Base-by-base conservation (phyloP, 2,888 invertebrate species). In the Pachliopta kotzebuea region DNA sequence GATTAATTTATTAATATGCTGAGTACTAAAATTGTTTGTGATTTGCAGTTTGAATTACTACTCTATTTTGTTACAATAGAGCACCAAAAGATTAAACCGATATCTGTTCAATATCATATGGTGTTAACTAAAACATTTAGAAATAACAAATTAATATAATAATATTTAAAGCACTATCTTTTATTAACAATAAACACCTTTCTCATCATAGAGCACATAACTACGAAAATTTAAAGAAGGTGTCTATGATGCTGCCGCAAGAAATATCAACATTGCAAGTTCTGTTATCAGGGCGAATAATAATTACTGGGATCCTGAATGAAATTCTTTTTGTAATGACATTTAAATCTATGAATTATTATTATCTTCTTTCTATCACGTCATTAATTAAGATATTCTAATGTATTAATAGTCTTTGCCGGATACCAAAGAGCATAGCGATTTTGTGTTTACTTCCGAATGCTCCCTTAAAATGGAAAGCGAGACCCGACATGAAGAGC, bases 221-320 rank as follows among this genome's bases (percentile, higher is more conserved):
- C 64, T 29, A 17, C 7, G 70, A 67, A 4, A 71, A 73, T 60
- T 72, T 76, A 21, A 73, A 78, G 17, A 74, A 72, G 49, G 56
- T 71, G 56, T 79, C 80, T 0, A 11, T 71, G 42, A 79, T 78
- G 55, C 57, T 61, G 0, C 77, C 78, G 0, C 67, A 67, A 56
- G 87, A 87, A 63, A 75, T 75, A 52, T 84, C 86, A 2, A 85
- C 86, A 0, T 73, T 91, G 29, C 90, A 90, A 75, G 83, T 88
- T 20, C 66, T 91, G 29, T 74, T 90, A 0, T 91, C 90, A 0
- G 90, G 86, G 0, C 81, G 90, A 17, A 85, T 90, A 56, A 80
- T 90, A 56, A 85, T 91, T 54, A 85, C 83, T 14, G 90, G 90
- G 31, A 87, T 90, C 53, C 75, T 90, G 21, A 89, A 90, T 70